A percentile compares a stretch with the other conserved stretches of the same genome.
Conservation (phyloP, 2,113 vertebrate species). For the Abramis brama region DNA sequence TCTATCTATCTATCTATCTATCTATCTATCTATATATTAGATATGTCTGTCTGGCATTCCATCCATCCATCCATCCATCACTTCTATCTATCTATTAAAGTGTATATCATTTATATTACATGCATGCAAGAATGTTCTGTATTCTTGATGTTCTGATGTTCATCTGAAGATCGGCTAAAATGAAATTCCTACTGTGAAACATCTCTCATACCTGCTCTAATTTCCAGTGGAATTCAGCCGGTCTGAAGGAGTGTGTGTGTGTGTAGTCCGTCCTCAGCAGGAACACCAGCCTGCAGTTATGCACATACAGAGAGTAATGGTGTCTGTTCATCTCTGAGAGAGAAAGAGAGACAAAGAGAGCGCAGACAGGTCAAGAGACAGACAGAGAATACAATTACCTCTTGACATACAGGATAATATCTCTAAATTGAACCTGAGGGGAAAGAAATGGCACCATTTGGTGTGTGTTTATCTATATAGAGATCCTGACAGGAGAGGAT, state of each 20-base stretch:
- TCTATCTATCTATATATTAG: no score
- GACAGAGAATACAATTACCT: conserved; percentile 32
- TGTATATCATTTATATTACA: not conserved
- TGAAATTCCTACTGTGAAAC: not conserved
- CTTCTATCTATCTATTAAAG: not conserved
- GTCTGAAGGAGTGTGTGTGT: conserved; percentile 92
- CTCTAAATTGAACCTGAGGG: conserved; percentile 12
- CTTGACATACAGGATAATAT: conserved; percentile 31
- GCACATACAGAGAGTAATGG: conserved; percentile 94
- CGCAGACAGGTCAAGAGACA: conserved; percentile 45
- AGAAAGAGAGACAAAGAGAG: conserved; percentile 29
- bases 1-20: not conserved
- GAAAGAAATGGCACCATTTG: conserved; percentile 14
- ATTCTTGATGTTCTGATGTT: not conserved
- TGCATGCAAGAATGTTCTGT: not conserved
- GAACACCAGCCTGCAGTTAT: conserved; percentile 95
- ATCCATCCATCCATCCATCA: no score
- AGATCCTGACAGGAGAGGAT: not conserved
- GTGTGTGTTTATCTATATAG: conserved; percentile 25
- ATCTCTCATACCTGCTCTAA: conserved; percentile 86
- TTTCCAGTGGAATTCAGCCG: conserved; percentile 98
- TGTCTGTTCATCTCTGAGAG: conserved; percentile 95
- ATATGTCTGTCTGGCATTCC: no score
- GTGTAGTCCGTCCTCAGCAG: conserved; percentile 92
- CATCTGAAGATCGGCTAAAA: not conserved